Percentiles rank a stretch among this genome's conserved stretches.
These are phyloP conservation scores for Platycercus adscitus DNA, from an alignment of 2,113 vertebrate genomes.

Conservation along the genomic window DNA sequence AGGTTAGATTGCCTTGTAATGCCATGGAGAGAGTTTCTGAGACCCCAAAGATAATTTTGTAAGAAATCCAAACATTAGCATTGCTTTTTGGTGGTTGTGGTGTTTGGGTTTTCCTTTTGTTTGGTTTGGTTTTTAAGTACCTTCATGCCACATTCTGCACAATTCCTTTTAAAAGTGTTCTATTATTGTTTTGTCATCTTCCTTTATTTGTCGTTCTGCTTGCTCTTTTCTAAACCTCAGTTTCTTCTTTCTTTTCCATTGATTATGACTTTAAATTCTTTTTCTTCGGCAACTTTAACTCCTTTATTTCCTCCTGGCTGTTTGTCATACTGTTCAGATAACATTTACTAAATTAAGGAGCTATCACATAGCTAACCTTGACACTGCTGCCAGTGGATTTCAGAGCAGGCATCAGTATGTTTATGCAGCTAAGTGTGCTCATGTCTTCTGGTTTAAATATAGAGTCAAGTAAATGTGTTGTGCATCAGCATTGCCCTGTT, in stretches of 20 bases:
- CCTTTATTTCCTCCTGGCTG: not conserved
- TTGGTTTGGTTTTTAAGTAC: not conserved
- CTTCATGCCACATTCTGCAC: not conserved
- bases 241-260: not conserved
- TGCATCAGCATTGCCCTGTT: not conserved
- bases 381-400: not conserved
- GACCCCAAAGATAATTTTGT: not conserved
- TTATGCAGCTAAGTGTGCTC: not conserved
- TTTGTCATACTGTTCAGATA: not conserved
- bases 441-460: not conserved
- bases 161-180: not conserved
- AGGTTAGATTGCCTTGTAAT: not conserved
- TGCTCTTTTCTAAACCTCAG: not conserved
- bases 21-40: not conserved
- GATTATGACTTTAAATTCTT: not conserved
- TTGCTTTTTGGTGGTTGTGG: not conserved
- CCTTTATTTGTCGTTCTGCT: not conserved
- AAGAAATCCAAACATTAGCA: not conserved
- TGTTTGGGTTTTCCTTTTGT: not conserved
- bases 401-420: not conserved
- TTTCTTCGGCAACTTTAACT: not conserved
- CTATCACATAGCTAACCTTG: not conserved
- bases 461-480: not conserved
- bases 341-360: not conserved
- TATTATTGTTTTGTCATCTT: not conserved